Percentiles rank a stretch among this genome's conserved stretches.
phyloP scores from a whole-genome alignment of 2,888 invertebrate species.

The Acanthoscelides obtectus region DNA sequence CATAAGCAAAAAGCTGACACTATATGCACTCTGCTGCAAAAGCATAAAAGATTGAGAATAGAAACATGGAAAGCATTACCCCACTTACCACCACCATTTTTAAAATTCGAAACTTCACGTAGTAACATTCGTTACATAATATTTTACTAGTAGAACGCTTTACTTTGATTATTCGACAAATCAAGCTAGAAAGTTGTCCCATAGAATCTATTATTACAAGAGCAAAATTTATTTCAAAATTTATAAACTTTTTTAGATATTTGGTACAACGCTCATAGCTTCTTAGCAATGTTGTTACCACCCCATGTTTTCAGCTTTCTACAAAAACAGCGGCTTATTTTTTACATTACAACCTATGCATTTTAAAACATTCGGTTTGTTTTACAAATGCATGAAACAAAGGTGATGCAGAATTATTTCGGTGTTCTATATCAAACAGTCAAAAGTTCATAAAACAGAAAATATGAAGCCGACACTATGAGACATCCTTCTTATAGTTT shows the following conservation, averaged over 20 bases:
- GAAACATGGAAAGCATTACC: background rate
- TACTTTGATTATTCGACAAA: background rate
- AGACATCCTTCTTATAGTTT: background rate
- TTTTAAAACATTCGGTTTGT: too few species aligned
- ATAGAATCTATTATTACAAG: too few species aligned
- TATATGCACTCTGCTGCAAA: background rate
- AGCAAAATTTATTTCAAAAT: background rate
- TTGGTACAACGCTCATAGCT: too few species aligned
- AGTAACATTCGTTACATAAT: background rate
- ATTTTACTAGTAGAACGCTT: background rate
- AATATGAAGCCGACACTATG: background rate
- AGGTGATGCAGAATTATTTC: too few species aligned
- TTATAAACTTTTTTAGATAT: background rate
- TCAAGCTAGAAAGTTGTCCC: background rate
- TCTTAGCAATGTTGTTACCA: too few species aligned
- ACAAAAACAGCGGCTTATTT: too few species aligned
- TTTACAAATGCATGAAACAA: too few species aligned
- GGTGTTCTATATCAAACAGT: too few species aligned
- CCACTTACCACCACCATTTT: background rate
- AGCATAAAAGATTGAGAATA: background rate
- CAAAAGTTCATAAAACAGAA: too few species aligned
- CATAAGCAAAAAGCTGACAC: background rate
- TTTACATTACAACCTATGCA: too few species aligned
- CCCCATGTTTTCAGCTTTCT: too few species aligned
- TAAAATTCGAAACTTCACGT: background rate